These are phyloP conservation scores for Drosophila mettleri DNA, from an alignment of 2,888 invertebrate genomes.

Conservation along the genomic window DNA sequence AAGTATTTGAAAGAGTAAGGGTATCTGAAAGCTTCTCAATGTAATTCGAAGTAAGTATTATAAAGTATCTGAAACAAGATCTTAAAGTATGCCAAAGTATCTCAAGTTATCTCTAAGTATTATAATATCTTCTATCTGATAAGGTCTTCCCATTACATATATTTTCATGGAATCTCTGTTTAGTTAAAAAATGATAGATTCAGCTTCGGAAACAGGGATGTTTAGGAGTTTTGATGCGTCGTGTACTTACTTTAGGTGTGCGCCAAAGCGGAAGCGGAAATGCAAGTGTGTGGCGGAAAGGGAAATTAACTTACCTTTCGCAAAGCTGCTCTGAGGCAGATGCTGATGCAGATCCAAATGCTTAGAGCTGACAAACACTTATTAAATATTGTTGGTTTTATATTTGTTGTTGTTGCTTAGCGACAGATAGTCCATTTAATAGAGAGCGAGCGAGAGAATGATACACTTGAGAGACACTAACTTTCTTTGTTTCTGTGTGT, in stretches of 20 bases:
- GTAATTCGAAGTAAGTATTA: too few relatives aligned
- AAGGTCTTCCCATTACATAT: neutral
- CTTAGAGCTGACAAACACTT: neutral
- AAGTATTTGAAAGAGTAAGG: neutral
- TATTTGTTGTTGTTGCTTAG: slow-evolving; percentile 1
- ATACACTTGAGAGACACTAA: slow-evolving; percentile 3
- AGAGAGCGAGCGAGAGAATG: neutral
- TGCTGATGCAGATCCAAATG: neutral
- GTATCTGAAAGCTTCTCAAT: neutral
- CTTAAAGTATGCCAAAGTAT: too few relatives aligned
- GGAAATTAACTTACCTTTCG: slow-evolving; percentile 3
- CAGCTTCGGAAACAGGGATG: neutral
- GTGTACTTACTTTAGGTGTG: slow-evolving; percentile 1
- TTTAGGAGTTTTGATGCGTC: neutral
- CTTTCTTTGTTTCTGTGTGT: slow-evolving; percentile 5
- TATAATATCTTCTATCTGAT: neutral
- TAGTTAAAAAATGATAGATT: neutral
- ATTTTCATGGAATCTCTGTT: neutral
- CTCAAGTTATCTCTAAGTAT: too few relatives aligned
- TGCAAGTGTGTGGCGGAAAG: neutral
- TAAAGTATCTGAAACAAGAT: neutral
- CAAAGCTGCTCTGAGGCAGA: neutral
- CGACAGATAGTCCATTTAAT: slow-evolving; percentile 2
- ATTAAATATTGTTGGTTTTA: neutral
- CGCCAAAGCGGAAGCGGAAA: neutral